Evolutionary conservation across 2,888 invertebrate genomes (phyloP).

Genomic region (Drosophila silvestris): DNA sequence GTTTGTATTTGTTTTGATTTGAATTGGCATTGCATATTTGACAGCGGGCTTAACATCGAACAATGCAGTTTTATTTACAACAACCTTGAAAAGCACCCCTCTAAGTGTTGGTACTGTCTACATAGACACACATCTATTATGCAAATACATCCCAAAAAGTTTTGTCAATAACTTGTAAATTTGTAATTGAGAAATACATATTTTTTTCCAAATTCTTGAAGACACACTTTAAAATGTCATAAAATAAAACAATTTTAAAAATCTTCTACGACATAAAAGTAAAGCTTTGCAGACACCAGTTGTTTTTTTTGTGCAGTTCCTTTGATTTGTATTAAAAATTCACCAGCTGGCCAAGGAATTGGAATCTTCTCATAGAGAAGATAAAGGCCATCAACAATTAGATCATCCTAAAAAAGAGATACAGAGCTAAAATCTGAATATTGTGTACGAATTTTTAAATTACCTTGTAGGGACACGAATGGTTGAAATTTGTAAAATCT

Average conservation of each 20-base stretch:
- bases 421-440: accelerated
- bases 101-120: neutral
- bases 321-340: accelerated
- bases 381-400: neutral
- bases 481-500: neutral
- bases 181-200: neutral
- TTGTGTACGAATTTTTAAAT: neutral
- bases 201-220: neutral
- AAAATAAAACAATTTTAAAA: neutral
- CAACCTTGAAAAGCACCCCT: neutral
- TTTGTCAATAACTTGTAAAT: neutral
- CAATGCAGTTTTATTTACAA: constrained; percentile 39
- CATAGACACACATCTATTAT: neutral
- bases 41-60: constrained; percentile 19
- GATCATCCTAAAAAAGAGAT: accelerated
- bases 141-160: neutral
- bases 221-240: accelerated
- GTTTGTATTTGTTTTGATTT: constrained; percentile 53
- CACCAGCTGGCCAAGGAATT: neutral
- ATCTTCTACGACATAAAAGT: neutral
- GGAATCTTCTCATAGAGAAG: neutral
- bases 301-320: accelerated
- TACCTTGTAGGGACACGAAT: constrained; percentile 7
- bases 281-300: accelerated
- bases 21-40: constrained; percentile 54